Conservation (phyloP, 1,140 invertebrate genomes). For the Megalopta genalis region DNA sequence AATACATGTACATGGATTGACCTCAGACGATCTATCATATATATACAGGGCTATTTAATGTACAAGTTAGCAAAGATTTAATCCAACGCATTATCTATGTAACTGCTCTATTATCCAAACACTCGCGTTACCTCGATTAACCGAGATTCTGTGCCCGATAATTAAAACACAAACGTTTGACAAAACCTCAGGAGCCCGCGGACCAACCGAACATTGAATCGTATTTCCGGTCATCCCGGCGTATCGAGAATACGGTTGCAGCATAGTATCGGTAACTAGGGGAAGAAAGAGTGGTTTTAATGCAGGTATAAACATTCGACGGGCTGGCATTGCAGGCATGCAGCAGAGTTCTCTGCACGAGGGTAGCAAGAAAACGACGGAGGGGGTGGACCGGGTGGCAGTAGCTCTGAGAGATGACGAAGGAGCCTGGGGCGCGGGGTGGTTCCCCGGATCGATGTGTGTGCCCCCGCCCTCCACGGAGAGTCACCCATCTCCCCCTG, state of each 20-base stretch:
- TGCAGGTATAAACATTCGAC: constrained; percentile 67
- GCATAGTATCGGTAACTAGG: constrained; percentile 26
- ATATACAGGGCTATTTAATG: no score
- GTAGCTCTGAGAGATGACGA: constrained; percentile 71
- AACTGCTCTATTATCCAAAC: no score
- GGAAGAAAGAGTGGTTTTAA: constrained; percentile 59
- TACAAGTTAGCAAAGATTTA: no score
- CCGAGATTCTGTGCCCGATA: no score
- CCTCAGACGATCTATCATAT: no score
- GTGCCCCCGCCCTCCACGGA: constrained; percentile 62
- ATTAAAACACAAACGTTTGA: no score
- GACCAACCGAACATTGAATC: background rate
- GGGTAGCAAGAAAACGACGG: constrained; percentile 32
- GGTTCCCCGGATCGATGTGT: constrained; percentile 76
- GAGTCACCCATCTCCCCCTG: constrained; percentile 56
- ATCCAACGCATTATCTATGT: no score
- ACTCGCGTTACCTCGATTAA: no score
- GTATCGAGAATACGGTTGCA: background rate
- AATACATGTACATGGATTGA: no score
- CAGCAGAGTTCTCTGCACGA: constrained; percentile 44
- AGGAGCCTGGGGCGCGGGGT: constrained; percentile 67
- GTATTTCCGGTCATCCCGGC: background rate
- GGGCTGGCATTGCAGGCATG: constrained; percentile 58
- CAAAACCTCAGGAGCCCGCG: no score
- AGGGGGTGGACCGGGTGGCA: constrained; percentile 47